These are phyloP conservation scores for Scaptomyza parva DNA, from an alignment of 2,888 invertebrate genomes.

Conservation along the genomic window DNA sequence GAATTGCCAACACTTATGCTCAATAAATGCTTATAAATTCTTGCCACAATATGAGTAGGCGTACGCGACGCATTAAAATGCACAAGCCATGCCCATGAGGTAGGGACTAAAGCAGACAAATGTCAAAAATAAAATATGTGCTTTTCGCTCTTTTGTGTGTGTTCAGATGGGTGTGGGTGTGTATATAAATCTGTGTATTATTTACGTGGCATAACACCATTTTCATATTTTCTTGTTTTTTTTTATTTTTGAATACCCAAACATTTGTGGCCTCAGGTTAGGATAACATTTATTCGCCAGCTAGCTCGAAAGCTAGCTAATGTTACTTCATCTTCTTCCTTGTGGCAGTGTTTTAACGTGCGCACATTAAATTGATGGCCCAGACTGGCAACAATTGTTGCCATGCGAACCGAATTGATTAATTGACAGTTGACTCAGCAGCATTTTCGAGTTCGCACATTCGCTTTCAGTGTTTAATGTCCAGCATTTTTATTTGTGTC, in stretches of 20 bases:
- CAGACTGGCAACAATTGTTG: slow-evolving; percentile 40
- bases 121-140: slow-evolving; percentile 62
- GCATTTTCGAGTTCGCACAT: slow-evolving; percentile 36
- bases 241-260: slow-evolving; percentile 47
- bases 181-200: slow-evolving; percentile 60
- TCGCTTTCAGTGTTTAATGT: slow-evolving; percentile 27
- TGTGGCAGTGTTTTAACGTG: slow-evolving; percentile 40
- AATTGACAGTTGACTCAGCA: slow-evolving; percentile 77
- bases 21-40: slow-evolving; percentile 69
- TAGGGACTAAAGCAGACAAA: slow-evolving; percentile 50
- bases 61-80: slow-evolving; percentile 63
- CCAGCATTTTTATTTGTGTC: slow-evolving; percentile 39
- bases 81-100: slow-evolving; percentile 40
- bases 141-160: not conserved
- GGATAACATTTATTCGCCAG: slow-evolving; percentile 16
- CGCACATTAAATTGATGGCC: slow-evolving; percentile 71
- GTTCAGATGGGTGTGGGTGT: slow-evolving; percentile 22
- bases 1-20: slow-evolving; percentile 71
- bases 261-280: slow-evolving; percentile 61
- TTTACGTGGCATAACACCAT: slow-evolving; percentile 58
- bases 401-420: slow-evolving; percentile 66
- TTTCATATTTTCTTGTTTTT: slow-evolving; percentile 27
- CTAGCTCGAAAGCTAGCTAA: no score
- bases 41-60: slow-evolving; percentile 20
- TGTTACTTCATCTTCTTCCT: not conserved